Evolutionary conservation across 2,113 vertebrate species (phyloP).

Genomic region (Parotia lawesii): DNA sequence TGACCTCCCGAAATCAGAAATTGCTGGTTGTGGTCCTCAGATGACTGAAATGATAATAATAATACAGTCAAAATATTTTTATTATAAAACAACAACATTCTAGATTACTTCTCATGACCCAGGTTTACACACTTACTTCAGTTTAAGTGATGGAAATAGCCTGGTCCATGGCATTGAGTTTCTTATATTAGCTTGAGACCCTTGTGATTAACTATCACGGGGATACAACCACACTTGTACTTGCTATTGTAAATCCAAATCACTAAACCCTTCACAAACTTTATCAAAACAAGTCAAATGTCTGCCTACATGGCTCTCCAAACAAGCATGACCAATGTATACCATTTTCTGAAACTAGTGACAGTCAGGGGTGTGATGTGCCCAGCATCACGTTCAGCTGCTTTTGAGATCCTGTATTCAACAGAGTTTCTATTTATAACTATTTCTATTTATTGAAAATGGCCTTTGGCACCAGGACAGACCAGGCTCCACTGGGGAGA

Average conservation of each 20-base stretch:
- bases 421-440: background rate
- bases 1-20: rapidly evolving
- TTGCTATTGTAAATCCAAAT: background rate
- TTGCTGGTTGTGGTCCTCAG: background rate
- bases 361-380: background rate
- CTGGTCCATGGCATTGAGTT: background rate
- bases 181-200: background rate
- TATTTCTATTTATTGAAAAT: background rate
- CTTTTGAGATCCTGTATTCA: background rate
- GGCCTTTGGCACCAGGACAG: background rate
- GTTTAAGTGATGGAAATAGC: background rate
- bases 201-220: background rate
- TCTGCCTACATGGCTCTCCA: background rate
- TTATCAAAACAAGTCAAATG: background rate
- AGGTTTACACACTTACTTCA: background rate
- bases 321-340: background rate
- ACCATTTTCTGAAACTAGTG: background rate
- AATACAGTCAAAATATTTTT: background rate
- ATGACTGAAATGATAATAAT: background rate
- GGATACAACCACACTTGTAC: background rate
- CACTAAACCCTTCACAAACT: background rate
- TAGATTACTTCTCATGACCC: background rate
- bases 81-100: background rate
- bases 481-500: background rate
- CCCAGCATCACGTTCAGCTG: background rate